Conservation (phyloP, 2,113 vertebrate species). For the Zeus faber region DNA sequence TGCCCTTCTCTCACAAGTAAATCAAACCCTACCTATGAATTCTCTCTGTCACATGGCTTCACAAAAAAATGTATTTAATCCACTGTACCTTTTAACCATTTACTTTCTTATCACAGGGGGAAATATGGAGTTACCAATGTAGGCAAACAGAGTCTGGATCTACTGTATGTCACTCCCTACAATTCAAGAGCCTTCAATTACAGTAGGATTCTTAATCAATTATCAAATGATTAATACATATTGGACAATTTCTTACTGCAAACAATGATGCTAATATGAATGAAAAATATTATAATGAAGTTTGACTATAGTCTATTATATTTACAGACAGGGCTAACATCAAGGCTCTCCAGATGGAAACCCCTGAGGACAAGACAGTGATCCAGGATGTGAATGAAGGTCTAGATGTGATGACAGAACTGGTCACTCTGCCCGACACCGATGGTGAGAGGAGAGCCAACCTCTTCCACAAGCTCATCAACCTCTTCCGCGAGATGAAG, state of each 20-base stretch:
- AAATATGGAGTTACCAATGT: conserved; percentile 79
- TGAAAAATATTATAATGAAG: too few relatives aligned
- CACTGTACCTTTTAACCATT: background rate
- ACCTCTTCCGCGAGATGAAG: conserved; percentile 80
- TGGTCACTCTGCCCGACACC: conserved; percentile 72
- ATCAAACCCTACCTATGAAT: conserved; percentile 36
- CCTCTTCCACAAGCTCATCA: conserved; percentile 83
- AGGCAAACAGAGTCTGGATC: conserved; percentile 83
- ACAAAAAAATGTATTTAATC: too few relatives aligned
- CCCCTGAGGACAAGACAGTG: conserved; percentile 65
- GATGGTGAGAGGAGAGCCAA: conserved; percentile 81
- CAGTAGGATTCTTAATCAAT: too few relatives aligned
- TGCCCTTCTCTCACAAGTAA: conserved; percentile 87
- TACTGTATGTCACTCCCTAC: conserved; percentile 76
- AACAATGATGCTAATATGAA: too few relatives aligned
- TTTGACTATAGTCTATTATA: too few relatives aligned
- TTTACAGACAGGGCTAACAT: conserved; percentile 63
- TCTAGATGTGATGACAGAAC: conserved; percentile 78
- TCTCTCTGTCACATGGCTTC: background rate
- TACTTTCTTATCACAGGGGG: conserved; percentile 63
- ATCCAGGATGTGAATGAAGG: conserved; percentile 72
- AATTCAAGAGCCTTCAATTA: conserved; percentile 82
- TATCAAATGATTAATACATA: too few relatives aligned
- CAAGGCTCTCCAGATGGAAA: conserved; percentile 80
- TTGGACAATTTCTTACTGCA: too few relatives aligned